Conservation (phyloP, 2,113 vertebrate genomes). For the Sceloporus undulatus region DNA sequence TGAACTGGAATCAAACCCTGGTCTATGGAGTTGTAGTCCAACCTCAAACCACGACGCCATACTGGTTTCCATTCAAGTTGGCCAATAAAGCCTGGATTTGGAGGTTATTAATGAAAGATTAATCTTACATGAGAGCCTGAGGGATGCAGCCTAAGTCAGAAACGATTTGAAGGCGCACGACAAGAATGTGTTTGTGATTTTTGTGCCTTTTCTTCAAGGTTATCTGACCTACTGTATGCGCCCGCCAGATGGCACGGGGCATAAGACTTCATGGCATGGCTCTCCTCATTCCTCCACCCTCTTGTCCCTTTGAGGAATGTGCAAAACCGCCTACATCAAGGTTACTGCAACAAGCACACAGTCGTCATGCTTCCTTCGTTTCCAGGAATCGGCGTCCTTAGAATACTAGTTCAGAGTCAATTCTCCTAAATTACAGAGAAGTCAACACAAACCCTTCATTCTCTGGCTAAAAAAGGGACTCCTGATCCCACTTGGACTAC, state of each 20-base stretch:
- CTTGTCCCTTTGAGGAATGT: rapidly evolving
- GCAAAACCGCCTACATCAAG: rapidly evolving
- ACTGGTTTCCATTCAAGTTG: too few species aligned
- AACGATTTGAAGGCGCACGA: too few species aligned
- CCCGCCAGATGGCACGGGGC: slow-evolving; percentile 68
- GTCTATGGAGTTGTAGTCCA: too few species aligned
- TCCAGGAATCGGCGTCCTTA: neutral
- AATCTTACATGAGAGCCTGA: too few species aligned
- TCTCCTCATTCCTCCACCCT: neutral
- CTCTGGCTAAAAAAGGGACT: neutral
- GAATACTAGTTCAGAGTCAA: slow-evolving; percentile 26
- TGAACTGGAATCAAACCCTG: too few species aligned
- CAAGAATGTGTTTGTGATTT: too few species aligned
- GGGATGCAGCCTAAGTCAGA: too few species aligned
- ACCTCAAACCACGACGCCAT: too few species aligned
- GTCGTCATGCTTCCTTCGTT: rapidly evolving
- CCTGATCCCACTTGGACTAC: too few species aligned
- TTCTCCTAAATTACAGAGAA: neutral
- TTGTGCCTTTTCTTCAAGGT: neutral
- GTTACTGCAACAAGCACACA: neutral
- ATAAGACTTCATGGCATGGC: neutral
- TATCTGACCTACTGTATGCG: neutral
- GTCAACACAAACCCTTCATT: neutral
- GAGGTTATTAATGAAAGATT: too few species aligned
- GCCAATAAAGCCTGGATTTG: too few species aligned